A percentile compares a stretch with the other conserved stretches of the same genome.
phyloP scores from a whole-genome alignment of 2,113 vertebrate genomes.

The Chloebia gouldiae region DNA sequence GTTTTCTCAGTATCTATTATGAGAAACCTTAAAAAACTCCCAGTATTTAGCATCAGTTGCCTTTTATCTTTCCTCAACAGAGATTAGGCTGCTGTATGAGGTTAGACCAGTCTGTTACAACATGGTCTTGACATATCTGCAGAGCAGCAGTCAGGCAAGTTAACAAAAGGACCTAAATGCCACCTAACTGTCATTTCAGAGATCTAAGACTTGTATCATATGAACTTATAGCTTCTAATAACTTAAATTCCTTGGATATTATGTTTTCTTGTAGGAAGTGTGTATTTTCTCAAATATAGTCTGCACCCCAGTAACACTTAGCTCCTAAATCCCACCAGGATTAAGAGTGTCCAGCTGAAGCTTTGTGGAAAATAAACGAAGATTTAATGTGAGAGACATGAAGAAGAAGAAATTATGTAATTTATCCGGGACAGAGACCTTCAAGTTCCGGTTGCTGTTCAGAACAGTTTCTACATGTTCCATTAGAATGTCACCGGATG shows the following conservation, averaged over 20 bases:
- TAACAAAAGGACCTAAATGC: neutral
- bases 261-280: neutral
- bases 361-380: neutral
- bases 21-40: neutral
- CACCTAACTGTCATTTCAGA: neutral
- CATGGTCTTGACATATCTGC: neutral
- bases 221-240: neutral
- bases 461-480: neutral
- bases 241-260: neutral
- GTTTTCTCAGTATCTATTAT: neutral
- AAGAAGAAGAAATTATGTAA: neutral
- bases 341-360: neutral
- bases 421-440: neutral
- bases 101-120: neutral
- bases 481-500: neutral
- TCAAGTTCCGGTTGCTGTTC: neutral
- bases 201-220: neutral
- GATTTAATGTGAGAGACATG: neutral
- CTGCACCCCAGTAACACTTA: neutral
- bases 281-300: neutral
- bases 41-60: neutral
- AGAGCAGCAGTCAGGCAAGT: neutral
- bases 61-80: neutral
- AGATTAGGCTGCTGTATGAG: neutral
- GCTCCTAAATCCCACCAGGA: neutral